Evolutionary conservation across 1,140 invertebrate species (phyloP), one percentile per base, ranked within the genome.

Genomic region (Atta cephalotes): DNA sequence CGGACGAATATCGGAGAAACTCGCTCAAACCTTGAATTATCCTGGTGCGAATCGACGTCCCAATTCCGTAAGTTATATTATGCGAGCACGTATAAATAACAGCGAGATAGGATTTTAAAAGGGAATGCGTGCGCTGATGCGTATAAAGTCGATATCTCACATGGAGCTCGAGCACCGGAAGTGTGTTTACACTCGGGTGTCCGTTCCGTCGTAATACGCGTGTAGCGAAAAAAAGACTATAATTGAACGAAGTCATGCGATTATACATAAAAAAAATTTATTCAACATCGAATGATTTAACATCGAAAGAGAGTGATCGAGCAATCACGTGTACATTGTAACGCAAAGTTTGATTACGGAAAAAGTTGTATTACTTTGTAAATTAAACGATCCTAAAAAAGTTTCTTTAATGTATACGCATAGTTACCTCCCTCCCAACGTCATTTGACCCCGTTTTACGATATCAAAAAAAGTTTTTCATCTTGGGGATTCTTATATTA

Each of bases 401-500:
- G 66, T 74, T 74, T 49, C 49, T 66, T 56, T 53, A 18, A 21
- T 51, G 49, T 25, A 25, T 25, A 49, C 21, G 63, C 31, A 35
- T 68, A 56, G 65, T 68, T 68, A 51, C 31, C 39, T 2, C 18
- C 3, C 25, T 49, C 39, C 9, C 25, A 58, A 4, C 6, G 56
- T 56, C 58, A 63, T 74, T 56, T 82, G 80, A 74, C 80, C 35
- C 18, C 45, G 14, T 76, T 60, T 16, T 49, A 62, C 56, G 56
- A 68, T 63, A 84, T 84, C 70, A 56, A 84, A 84, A 45, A 84
- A 84, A 74, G 70, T 84, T 74, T 62, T 84, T 21, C 58, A 76
- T 71, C 56, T 62, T 58, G 25, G 70, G 16, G 56, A 84, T 74
- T 76, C 56, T 68, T 76, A 12, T 7, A 84, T 84, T 84, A 84